Evolutionary conservation across 2,888 invertebrate species (phyloP), one percentile per base, ranked within the genome.

Genomic region (Drosophila falleni): DNA sequence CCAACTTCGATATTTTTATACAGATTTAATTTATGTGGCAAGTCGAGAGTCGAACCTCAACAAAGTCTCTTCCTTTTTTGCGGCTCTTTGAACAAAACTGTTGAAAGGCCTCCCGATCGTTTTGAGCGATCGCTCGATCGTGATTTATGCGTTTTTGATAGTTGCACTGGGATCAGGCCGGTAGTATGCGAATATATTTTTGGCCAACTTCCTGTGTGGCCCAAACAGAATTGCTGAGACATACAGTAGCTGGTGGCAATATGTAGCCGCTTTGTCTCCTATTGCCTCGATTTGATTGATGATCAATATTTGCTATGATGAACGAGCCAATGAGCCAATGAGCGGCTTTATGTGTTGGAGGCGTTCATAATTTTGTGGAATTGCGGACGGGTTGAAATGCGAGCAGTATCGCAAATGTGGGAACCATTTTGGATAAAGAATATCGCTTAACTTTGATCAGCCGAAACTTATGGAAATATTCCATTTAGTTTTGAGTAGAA

Each of bases 141-240:
- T 90, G 90, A 90, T 90, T 90, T 90, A 90, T 90, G 89, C 71
- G 67, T 84, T 88, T 89, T 90, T 84, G 89, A 89, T 89, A 87
- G 83, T 54, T 74, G 53, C 49, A 16, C 62, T 55, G 59, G 64
- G 63, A 68, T 50, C 60, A 49, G 37, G 41, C 47, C 68, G 67
- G 71, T 51, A 71, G 76, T 71, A 73, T 81, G 88, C 86, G 81
- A 83, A 81, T 81, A 81, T 81, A 72, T 55, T 66, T 51, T 39
- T 47, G 44, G 54, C 61, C 69, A 60, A 79, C 87, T 87, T 89
- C 89, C 87, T 87, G 86, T 88, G 87, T 74, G 86, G 84, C 62
- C 80, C 41, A 55, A 61, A 46, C 35, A 37, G n/a, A 60, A 26
- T 60, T 56, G 37, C 23, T 26, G 5, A 64, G 63, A 67, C 71